phyloP scores from a whole-genome alignment of 1,140 invertebrate genomes.

The Drosophila orena region DNA sequence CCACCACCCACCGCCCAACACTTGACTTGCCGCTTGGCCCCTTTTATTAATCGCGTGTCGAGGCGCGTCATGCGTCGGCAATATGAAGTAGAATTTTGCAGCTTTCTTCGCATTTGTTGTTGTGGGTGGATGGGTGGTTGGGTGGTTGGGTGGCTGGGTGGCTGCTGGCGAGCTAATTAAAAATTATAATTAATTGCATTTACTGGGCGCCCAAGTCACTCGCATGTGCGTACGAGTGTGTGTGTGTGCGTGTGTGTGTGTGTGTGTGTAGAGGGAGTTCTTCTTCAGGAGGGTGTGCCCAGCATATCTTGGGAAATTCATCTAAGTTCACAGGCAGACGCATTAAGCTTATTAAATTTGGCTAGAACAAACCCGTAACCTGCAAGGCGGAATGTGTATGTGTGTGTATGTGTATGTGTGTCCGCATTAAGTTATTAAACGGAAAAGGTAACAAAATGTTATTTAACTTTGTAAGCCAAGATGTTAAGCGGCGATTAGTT shows the following conservation, averaged over 20 bases:
- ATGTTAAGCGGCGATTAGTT: slow-evolving; percentile 76
- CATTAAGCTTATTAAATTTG: slow-evolving; percentile 83
- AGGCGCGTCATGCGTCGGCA: slow-evolving; percentile 68
- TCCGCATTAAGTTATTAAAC: slow-evolving; percentile 79
- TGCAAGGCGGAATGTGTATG: slow-evolving; percentile 28
- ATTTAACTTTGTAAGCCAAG: slow-evolving; percentile 66
- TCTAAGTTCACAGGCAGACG: slow-evolving; percentile 73
- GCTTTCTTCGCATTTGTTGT: slow-evolving; percentile 58
- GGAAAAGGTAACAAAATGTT: slow-evolving; percentile 48
- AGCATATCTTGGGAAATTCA: slow-evolving; percentile 82
- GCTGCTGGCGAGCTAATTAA: slow-evolving; percentile 74
- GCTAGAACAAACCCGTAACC: slow-evolving; percentile 25
- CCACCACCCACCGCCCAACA: slow-evolving; percentile 12
- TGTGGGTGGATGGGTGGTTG: slow-evolving; percentile 25
- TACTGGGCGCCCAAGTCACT: slow-evolving; percentile 69
- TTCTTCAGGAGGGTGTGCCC: slow-evolving; percentile 57
- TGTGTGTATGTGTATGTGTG: slow-evolving; percentile 27
- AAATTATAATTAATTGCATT: slow-evolving; percentile 83
- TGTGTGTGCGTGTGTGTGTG: slow-evolving; percentile 50
- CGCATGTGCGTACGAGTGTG: slow-evolving; percentile 17
- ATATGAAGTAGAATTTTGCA: slow-evolving; percentile 72
- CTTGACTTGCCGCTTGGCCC: slow-evolving; percentile 44
- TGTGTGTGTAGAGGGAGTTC: slow-evolving; percentile 35
- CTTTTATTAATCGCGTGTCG: slow-evolving; percentile 77
- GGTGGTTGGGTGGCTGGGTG: slow-evolving; percentile 22